A percentile compares a stretch with the other conserved stretches of the same genome.
These are phyloP conservation scores for Pantala flavescens DNA, from an alignment of 1,140 invertebrate species.

Conservation along the genomic window DNA sequence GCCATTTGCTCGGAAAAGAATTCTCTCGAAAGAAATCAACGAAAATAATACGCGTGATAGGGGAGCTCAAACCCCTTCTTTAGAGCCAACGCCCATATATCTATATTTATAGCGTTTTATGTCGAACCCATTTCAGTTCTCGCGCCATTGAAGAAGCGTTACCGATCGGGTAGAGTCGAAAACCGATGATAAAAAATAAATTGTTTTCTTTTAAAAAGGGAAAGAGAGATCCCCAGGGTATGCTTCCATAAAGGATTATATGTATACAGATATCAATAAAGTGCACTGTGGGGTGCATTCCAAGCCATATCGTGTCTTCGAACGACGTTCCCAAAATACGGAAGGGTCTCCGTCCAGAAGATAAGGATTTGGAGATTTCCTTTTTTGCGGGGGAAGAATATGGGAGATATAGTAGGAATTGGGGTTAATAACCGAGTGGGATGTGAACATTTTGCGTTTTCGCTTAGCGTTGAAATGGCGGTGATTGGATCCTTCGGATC, in stretches of 20 bases:
- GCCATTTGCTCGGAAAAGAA: no score
- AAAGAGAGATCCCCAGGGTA: neutral
- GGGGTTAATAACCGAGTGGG: no score
- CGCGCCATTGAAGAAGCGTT: neutral
- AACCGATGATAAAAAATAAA: neutral
- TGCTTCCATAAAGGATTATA: neutral
- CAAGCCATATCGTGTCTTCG: neutral
- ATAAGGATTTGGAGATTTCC: no score
- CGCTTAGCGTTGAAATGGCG: no score
- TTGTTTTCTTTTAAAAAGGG: neutral
- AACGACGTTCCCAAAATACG: no score
- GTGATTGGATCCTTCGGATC: no score
- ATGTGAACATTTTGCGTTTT: no score
- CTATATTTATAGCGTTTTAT: slow-evolving; percentile 6
- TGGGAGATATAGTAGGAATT: no score
- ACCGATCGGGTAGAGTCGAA: neutral
- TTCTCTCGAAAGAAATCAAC: no score
- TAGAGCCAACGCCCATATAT: neutral
- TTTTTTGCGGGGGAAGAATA: no score
- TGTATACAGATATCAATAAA: neutral
- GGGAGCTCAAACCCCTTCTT: neutral
- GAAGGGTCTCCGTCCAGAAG: no score
- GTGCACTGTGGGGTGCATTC: neutral
- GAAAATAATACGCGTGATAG: no score
- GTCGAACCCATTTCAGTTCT: neutral